A percentile compares a stretch with the other conserved stretches of the same genome.
phyloP scores from a whole-genome alignment of 1,140 invertebrate species.

The Pogonus chalceus region DNA sequence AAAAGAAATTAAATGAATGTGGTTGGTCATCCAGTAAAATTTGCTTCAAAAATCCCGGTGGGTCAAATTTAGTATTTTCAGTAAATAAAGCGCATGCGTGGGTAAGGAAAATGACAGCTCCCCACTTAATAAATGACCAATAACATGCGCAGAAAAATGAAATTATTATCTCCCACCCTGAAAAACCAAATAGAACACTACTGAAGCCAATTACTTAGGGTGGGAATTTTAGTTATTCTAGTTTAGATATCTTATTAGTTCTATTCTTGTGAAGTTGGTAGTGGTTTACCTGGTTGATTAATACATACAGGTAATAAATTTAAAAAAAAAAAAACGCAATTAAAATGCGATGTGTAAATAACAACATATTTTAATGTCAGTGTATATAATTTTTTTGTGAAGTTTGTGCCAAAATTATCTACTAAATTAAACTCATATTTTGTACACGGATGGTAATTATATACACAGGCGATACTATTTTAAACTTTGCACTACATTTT shows the following conservation, averaged over 20 bases:
- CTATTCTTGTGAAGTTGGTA: background rate
- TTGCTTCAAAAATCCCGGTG: background rate
- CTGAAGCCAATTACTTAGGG: background rate
- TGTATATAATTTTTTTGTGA: background rate
- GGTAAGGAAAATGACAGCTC: background rate
- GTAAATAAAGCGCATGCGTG: background rate
- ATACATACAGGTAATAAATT: constrained; percentile 1
- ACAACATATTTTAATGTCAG: background rate
- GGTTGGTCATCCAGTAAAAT: background rate
- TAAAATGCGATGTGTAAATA: background rate
- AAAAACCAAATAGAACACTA: no score
- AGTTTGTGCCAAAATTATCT: background rate
- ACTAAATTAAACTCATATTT: no score
- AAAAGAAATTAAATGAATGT: constrained; percentile 1
- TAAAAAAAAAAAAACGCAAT: background rate
- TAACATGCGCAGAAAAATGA: background rate
- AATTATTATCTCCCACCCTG: no score
- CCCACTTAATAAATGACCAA: background rate
- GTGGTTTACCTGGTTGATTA: background rate
- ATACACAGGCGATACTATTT: no score
- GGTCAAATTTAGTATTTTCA: background rate
- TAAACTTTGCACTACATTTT: no score
- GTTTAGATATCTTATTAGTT: background rate
- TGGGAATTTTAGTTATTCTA: background rate
- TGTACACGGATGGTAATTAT: no score